A percentile compares a stretch with the other conserved stretches of the same genome.
These are phyloP conservation scores for Xestia ashworthii DNA, from an alignment of 2,888 invertebrate genomes.

Conservation along the genomic window DNA sequence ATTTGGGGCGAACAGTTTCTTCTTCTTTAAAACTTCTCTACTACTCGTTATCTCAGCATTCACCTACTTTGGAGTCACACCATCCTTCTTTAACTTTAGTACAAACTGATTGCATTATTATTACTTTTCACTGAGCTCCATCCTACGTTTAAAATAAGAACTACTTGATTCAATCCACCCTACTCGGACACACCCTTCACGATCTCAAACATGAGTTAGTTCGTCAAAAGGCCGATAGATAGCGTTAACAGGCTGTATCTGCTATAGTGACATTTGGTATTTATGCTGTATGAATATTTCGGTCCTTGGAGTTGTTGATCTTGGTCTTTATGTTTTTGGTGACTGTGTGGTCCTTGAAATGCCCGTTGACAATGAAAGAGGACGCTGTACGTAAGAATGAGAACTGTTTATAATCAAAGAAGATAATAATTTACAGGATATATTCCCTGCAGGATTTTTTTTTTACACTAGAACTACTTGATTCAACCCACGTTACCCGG, in stretches of 20 bases:
- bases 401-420: neutral
- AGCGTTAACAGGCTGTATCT: slow-evolving; percentile 22
- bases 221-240: slow-evolving; percentile 12
- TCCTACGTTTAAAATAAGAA: neutral
- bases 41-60: no score
- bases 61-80: no score
- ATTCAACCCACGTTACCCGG: neutral
- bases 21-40: no score
- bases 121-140: slow-evolving; percentile 14
- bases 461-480: slow-evolving; percentile 6
- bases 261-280: slow-evolving; percentile 2
- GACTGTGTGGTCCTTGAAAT: neutral
- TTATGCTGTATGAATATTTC: neutral
- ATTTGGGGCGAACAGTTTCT: no score
- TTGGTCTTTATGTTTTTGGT: neutral
- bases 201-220: neutral
- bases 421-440: neutral
- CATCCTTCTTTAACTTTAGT: neutral
- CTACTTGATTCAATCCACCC: neutral
- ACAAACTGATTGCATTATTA: neutral
- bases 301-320: neutral
- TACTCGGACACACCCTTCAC: neutral
- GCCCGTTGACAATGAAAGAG: neutral
- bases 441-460: neutral
- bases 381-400: neutral